Percentiles rank a stretch among this genome's conserved stretches.
phyloP scores from a whole-genome alignment of 1,140 invertebrate genomes.

The Tachypleus tridentatus region DNA sequence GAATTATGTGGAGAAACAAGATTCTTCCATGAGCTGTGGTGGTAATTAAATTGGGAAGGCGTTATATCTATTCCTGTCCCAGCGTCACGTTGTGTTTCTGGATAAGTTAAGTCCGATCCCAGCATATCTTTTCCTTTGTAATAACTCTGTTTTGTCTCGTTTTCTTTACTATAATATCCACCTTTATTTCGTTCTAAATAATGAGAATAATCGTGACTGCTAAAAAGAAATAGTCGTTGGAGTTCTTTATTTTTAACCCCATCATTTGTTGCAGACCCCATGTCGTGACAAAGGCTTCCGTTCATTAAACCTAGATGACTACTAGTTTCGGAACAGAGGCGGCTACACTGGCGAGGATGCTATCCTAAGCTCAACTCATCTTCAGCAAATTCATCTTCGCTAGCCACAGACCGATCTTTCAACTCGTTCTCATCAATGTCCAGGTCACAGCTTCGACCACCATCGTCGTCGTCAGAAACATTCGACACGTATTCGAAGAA shows the following conservation, averaged over 20 bases:
- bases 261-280: slow-evolving; percentile 16
- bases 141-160: slow-evolving; percentile 21
- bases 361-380: slow-evolving; percentile 24
- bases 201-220: slow-evolving; percentile 7
- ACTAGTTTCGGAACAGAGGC: slow-evolving; percentile 20
- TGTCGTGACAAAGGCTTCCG: slow-evolving; percentile 20
- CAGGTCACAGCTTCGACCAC: slow-evolving; percentile 13
- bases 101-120: slow-evolving; percentile 18
- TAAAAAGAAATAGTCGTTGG: slow-evolving; percentile 7
- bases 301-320: slow-evolving; percentile 19
- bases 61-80: slow-evolving; percentile 5
- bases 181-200: slow-evolving; percentile 21
- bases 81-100: not conserved
- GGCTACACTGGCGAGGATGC: slow-evolving; percentile 13
- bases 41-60: slow-evolving; percentile 2
- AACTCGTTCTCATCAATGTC: slow-evolving; percentile 23
- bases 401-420: slow-evolving; percentile 17
- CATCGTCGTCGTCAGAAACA: slow-evolving; percentile 17
- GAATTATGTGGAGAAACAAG: slow-evolving; percentile 9
- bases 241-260: slow-evolving; percentile 9
- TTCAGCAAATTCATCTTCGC: slow-evolving; percentile 25
- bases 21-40: slow-evolving; percentile 11
- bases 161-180: slow-evolving; percentile 19
- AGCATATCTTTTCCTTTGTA: slow-evolving; percentile 20
- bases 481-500: slow-evolving; percentile 24